Percentiles rank a stretch among this genome's conserved stretches.
Evolutionary conservation across 1,140 invertebrate species (phyloP).

Genomic region (Notospermus geniculatus): DNA sequence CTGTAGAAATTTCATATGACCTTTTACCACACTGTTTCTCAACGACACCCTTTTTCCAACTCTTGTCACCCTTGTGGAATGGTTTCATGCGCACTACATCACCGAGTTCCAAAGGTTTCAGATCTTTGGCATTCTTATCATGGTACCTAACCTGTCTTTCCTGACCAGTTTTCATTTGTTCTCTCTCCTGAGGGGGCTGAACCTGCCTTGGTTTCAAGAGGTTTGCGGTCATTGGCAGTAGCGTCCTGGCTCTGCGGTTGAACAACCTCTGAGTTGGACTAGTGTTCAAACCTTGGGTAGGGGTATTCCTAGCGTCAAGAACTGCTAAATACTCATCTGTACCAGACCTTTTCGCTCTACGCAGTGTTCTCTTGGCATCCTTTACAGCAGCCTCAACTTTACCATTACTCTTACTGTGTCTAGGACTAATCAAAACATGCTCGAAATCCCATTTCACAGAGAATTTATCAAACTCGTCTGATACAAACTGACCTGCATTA

Average conservation of each 20-base stretch:
- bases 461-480: constrained; percentile 24
- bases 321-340: constrained; percentile 20
- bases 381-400: constrained; percentile 31
- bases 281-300: constrained; percentile 15
- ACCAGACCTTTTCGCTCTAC: constrained; percentile 10
- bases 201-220: not conserved
- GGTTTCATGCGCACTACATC: constrained; percentile 12
- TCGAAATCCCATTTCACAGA: constrained; percentile 24
- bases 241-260: constrained; percentile 23
- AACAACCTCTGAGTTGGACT: constrained; percentile 27
- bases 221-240: constrained; percentile 20
- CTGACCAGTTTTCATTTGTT: constrained; percentile 10
- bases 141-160: constrained; percentile 15
- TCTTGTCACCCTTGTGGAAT: not conserved
- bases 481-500: constrained; percentile 28
- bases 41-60: too few relatives aligned
- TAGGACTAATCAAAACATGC: constrained; percentile 25
- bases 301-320: constrained; percentile 27
- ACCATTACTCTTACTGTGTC: constrained; percentile 25
- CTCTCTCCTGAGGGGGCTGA: not conserved
- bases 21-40: too few relatives aligned
- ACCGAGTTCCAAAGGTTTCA: constrained; percentile 4
- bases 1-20: too few relatives aligned
- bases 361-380: constrained; percentile 25
- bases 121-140: constrained; percentile 10